A percentile compares a stretch with the other conserved stretches of the same genome.
Conservation (phyloP, 2,888 invertebrate species). For the Pristionchus maxplancki region DNA sequence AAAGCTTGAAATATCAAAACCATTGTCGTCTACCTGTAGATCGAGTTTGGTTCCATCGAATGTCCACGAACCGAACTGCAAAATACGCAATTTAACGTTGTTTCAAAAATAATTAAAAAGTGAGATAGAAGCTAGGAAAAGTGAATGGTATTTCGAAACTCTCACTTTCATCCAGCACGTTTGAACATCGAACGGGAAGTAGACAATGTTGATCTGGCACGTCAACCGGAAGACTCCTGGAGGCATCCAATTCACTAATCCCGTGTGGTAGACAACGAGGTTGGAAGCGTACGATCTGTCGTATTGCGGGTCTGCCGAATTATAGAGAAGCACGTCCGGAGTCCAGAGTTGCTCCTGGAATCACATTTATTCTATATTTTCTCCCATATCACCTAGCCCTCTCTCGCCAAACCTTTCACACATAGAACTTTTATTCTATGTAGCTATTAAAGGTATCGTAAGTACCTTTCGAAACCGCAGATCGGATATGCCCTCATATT, state of each 20-base stretch:
- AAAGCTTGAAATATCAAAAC: constrained; percentile 68
- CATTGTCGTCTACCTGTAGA: constrained; percentile 67
- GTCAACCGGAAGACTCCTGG: constrained; percentile 81
- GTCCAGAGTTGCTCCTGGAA: constrained; percentile 66
- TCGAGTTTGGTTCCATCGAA: constrained; percentile 71
- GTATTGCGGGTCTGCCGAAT: constrained; percentile 95
- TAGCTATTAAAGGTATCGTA: too few species aligned
- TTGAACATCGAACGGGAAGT: constrained; percentile 99
- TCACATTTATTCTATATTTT: too few species aligned
- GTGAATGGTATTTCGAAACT: neutral
- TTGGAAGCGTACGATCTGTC: constrained; percentile 98
- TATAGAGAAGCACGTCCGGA: constrained; percentile 71
- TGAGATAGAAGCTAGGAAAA: neutral
- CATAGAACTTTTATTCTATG: too few species aligned
- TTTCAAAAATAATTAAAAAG: neutral
- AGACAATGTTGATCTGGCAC: constrained; percentile 98
- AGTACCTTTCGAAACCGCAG: constrained; percentile 58
- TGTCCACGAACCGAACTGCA: constrained; percentile 72
- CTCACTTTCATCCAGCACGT: constrained; percentile 67
- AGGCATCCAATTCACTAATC: constrained; percentile 95
- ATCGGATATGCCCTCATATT: constrained; percentile 66
- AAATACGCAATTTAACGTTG: neutral
- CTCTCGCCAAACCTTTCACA: too few species aligned
- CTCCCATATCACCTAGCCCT: too few species aligned
- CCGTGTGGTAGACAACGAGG: constrained; percentile 95